Evolutionary conservation across 2,888 invertebrate genomes (phyloP).

Genomic region (Amblyteles armatorius): DNA sequence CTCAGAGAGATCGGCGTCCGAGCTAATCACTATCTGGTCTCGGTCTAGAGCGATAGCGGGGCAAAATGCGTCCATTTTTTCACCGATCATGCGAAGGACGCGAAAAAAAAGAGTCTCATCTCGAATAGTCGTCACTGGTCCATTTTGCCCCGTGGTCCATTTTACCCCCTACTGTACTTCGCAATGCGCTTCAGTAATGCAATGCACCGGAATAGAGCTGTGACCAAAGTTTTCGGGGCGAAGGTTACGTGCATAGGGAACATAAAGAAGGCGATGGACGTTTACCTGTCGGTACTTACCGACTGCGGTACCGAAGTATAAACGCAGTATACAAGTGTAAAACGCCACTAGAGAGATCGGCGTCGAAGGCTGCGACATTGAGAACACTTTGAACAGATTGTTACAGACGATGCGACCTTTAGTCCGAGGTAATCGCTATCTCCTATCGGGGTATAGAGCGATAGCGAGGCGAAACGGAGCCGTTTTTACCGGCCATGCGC

Average conservation of each 20-base stretch:
- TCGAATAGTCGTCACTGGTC: too few species aligned
- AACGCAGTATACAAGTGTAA: not conserved
- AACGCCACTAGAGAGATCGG: not conserved
- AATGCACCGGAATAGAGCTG: not conserved
- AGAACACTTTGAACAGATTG: slow-evolving; percentile 15
- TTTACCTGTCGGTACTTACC: slow-evolving; percentile 27
- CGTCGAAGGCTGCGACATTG: not conserved
- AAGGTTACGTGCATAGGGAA: slow-evolving; percentile 57
- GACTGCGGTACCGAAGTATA: slow-evolving; percentile 8
- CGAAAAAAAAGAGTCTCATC: too few species aligned
- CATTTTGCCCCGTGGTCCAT: too few species aligned
- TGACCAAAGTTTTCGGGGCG: not conserved
- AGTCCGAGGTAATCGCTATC: slow-evolving; percentile 16
- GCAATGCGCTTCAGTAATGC: not conserved
- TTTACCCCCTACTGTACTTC: too few species aligned
- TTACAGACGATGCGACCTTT: slow-evolving; percentile 12
- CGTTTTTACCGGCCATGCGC: too few species aligned
- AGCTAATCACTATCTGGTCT: not conserved
- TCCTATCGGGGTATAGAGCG: not conserved
- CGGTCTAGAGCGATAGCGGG: not conserved
- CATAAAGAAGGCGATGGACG: slow-evolving; percentile 56
- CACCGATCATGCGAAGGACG: not conserved
- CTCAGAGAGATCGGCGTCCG: not conserved
- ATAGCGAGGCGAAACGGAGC: not conserved
- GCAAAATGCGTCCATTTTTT: not conserved